Base-by-base conservation (phyloP, 2,113 vertebrate species). In the Otolemur garnettii region DNA sequence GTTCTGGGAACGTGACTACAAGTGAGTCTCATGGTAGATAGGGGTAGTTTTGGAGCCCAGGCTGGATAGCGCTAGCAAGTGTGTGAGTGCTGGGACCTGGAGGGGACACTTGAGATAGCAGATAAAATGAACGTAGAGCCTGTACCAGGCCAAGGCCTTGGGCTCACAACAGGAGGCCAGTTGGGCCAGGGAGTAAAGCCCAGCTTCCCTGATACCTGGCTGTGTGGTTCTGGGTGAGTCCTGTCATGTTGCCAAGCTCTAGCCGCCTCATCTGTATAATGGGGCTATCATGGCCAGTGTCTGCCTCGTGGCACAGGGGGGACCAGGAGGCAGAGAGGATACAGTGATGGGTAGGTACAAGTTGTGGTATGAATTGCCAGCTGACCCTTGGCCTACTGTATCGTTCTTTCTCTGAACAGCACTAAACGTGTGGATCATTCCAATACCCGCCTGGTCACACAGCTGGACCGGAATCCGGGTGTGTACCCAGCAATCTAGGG, bases 1-100 rank as follows among this genome's bases (percentile, higher is more conserved):
- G 95, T 99, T 99, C 98, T 99, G 99, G 99, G 99, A 99, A 78
- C 98, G 99, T 0, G 99, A 99, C 98, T 99, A 99, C 98, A 99
- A 99, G 99, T 99, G 97, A 98, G 99, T 97, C 10, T 13, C 18
- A 2, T 1, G 14, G 35, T 18, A 45, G 11, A 2, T 1, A 45
- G 45, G 10, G 79, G 38, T 2, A 59, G 45, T 53, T 5, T 7
- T 62, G 55, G 57, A 45, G 62, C 33, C 59, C 57, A n/a, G n/a
- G 55, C 5, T 33, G 5, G 53, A 22, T 1, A 2, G 18, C 45
- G 6, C 26, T 18, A 12, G 72, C 35, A 21, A 13, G 42, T 11
- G 5, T 53, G 24, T 21, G 35, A 30, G 80, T 1, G 53, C 9
- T 3, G 19, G 5, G 6, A n/a, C 13, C 1, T 0, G 0, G 4